Evolutionary conservation across 53 echinoderm and acorn worm genomes (phyloP), one percentile per base, ranked within the genome.

Genomic region (Apostichopus leukothele): DNA sequence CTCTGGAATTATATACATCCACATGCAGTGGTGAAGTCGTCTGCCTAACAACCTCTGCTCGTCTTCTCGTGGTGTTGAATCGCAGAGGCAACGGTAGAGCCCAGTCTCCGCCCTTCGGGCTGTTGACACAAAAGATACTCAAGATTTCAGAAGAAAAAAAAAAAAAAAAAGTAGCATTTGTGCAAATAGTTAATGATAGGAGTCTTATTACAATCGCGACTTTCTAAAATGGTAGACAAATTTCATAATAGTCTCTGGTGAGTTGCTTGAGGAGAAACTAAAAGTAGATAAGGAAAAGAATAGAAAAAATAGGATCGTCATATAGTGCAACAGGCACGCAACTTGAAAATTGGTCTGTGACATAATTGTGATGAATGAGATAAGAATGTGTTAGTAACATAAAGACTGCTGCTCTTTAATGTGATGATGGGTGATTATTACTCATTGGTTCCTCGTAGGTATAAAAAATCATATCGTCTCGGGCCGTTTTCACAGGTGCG

Each of bases 131-230:
- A 71, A 19, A 85, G 85, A 85, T 67, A 85, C 51, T 85, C 85
- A 16, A 67, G 67, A 63, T 50, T 60, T 67, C 60, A 25, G 18
- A 26, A 63, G 50, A 18, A 1, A 25, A 25, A 25, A 25, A 25
- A 25, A 16, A 39, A 39, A 39, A 39, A 39, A 39, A 39, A 39
- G 39, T 20, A 25, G 85, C 66, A 76, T 67, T 85, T 67, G 85
- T 85, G 85, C 63, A 85, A 85, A 85, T 85, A 85, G 85, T 63
- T 67, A 27, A 66, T 50, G 85, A 85, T 85, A 85, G 67, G 85
- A 85, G 23, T 59, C 14, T 50, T 67, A 85, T 85, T 85, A 67
- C 85, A 50, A 39, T 67, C 26, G 63, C 26, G 51, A 6, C 67
- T 66, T 66, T 59, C 66, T 60, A 27, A 67, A 85, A 39, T 39